Evolutionary conservation across 1,140 invertebrate species (phyloP), one percentile per base, ranked within the genome.

Genomic region (Scaptomyza graminum): DNA sequence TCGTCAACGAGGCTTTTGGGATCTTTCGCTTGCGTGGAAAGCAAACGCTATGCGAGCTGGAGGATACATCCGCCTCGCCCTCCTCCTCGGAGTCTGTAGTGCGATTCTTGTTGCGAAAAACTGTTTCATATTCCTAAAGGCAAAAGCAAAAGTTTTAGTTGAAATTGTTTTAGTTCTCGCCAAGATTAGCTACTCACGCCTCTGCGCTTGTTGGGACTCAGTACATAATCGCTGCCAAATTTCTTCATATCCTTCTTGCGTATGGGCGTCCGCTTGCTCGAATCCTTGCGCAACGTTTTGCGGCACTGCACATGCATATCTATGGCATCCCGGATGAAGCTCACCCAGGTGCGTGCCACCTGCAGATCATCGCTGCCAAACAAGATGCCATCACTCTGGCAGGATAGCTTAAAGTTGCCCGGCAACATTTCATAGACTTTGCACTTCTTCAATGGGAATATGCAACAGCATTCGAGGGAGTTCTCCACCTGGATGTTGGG

Each of bases 371-470:
- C 92, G 15, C 93, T 93, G 72, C 93, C 94, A 15, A 95, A 89
- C 41, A 94, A 92, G 0, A 95, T 91, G 31, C 92, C 92, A 64
- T 95, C 93, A 37, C 93, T 92, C 66, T 94, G 92, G 62, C 94
- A 95, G 0, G 91, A 91, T 1, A 95, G 81, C 77, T 93, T 93
- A 55, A 95, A 94, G 28, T 94, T 88, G 11, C 93, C 92, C 12
- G 92, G 93, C n/a, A 94, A 72, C 64, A 94, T 91, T 43, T 93
- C 91, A 55, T 93, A 92, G 0, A 95, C 88, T 75, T 92, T 93
- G 79, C 94, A 95, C 71, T 95, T 95, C 63, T 93, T 94, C 3
- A 95, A 76, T 0, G 94, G 94, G 56, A 95, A 92, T 52, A 94
- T 93, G 68, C 93, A 93, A 59, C 92, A 93, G 62, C 94, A 93